phyloP scores from a whole-genome alignment of 2,888 invertebrate species.

The Hypomecis punctinalis region DNA sequence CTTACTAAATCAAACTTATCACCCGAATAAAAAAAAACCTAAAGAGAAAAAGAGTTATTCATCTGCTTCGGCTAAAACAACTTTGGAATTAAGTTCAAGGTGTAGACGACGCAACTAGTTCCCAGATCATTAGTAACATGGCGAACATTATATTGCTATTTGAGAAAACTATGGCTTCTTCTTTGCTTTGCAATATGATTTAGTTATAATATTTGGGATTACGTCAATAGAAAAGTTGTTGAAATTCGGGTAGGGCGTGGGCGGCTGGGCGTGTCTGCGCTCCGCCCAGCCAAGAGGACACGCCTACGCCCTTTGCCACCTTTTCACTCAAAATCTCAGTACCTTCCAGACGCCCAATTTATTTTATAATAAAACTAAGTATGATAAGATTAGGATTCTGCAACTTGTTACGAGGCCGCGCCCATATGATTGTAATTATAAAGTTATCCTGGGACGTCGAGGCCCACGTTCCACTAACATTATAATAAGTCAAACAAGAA shows the following conservation, averaged over 20 bases:
- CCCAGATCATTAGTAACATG: not conserved
- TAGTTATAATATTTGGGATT: constrained; percentile 38
- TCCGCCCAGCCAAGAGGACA: constrained; percentile 75
- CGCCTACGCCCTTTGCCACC: constrained; percentile 82
- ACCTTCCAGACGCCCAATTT: constrained; percentile 63
- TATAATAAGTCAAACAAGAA: not conserved
- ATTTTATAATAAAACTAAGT: constrained; percentile 41
- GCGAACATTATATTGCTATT: not conserved
- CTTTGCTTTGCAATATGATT: constrained; percentile 16
- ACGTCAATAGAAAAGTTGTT: constrained; percentile 64
- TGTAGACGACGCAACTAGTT: not conserved
- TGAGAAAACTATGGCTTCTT: constrained; percentile 5
- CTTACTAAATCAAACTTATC: too few species aligned
- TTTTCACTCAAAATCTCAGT: constrained; percentile 73
- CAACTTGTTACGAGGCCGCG: not conserved
- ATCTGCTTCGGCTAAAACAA: too few species aligned
- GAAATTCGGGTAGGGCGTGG: constrained; percentile 77
- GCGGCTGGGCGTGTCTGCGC: constrained; percentile 75
- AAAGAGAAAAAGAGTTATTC: too few species aligned
- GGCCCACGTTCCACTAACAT: not conserved
- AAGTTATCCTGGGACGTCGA: not conserved
- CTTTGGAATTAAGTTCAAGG: not conserved
- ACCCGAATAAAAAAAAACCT: too few species aligned
- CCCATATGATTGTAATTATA: not conserved
- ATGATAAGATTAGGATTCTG: constrained; percentile 16